Conservation (phyloP, 2,113 vertebrate species). For the Copsychus sechellarum region DNA sequence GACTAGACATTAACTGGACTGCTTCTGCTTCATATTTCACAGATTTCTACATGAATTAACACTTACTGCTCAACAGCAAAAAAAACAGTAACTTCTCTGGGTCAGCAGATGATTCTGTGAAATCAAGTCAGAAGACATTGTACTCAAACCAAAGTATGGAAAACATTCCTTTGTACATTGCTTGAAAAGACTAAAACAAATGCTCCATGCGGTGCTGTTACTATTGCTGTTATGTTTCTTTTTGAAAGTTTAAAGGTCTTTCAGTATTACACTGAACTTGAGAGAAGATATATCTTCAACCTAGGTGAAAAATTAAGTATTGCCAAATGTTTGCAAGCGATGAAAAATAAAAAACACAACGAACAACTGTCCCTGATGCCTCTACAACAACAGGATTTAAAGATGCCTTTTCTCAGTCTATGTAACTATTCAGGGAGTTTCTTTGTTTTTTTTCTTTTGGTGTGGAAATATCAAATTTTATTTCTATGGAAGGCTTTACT, state of each 20-base stretch:
- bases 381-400: neutral
- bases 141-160: neutral
- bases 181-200: neutral
- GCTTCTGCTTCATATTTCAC: conserved; percentile 32
- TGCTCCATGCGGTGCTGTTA: neutral
- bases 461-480: neutral
- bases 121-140: neutral
- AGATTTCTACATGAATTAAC: conserved; percentile 50
- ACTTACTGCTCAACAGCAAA: neutral
- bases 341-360: neutral
- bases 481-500: neutral
- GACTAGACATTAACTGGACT: neutral
- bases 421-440: neutral
- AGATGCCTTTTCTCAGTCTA: neutral
- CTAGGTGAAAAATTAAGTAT: neutral
- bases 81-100: neutral
- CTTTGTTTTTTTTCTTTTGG: neutral
- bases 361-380: neutral
- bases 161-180: neutral
- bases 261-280: neutral
- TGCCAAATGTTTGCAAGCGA: neutral
- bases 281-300: neutral
- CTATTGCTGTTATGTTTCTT: neutral
- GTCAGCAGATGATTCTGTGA: neutral
- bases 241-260: neutral